These are phyloP conservation scores for Eudorcas thomsonii DNA, from an alignment of 2,113 vertebrate genomes.

Conservation along the genomic window DNA sequence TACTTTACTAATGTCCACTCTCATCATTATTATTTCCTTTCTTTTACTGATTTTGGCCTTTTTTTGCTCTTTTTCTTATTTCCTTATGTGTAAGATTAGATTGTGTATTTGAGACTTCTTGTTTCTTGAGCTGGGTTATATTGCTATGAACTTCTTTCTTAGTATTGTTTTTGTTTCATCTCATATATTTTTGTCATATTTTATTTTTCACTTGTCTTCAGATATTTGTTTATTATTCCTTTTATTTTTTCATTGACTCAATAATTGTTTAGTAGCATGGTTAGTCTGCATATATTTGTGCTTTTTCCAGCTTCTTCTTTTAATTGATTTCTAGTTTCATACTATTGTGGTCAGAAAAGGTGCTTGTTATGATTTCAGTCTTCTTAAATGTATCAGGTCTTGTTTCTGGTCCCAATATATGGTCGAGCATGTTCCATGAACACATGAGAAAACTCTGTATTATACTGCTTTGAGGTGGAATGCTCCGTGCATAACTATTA, in stretches of 20 bases:
- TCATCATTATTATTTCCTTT: neutral
- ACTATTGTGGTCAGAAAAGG: neutral
- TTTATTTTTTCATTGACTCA: neutral
- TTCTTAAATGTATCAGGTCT: neutral
- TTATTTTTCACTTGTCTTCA: neutral
- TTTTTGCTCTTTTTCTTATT: neutral
- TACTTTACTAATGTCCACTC: neutral
- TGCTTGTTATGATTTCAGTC: neutral
- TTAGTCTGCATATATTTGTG: neutral
- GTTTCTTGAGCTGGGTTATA: neutral
- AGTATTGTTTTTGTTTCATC: neutral
- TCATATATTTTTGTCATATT: neutral
- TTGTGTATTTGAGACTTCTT: neutral
- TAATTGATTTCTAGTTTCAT: neutral
- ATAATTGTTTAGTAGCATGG: neutral
- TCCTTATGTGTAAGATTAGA: neutral
- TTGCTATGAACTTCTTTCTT: neutral
- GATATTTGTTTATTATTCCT: neutral
- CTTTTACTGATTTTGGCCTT: neutral
- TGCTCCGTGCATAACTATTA: neutral
- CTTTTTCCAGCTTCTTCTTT: neutral
- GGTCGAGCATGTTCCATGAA: neutral
- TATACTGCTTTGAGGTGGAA: neutral
- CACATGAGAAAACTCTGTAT: neutral
- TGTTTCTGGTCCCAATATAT: neutral